A percentile compares a stretch with the other conserved stretches of the same genome.
phyloP scores from a whole-genome alignment of 2,797 vertebrate genomes.

The Poeciliopsis paucimaculata region DNA sequence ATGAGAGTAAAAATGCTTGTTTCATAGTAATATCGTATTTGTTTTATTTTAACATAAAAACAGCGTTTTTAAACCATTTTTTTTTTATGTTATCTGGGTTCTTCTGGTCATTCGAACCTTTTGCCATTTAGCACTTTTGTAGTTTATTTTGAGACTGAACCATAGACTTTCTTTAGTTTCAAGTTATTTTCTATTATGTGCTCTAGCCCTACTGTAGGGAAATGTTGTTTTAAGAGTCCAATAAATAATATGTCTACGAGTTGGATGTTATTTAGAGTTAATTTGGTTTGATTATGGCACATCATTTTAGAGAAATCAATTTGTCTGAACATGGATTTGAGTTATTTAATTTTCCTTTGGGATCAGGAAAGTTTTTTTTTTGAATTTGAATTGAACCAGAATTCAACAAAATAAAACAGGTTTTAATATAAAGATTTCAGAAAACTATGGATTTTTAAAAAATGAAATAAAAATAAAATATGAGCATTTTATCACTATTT shows the following conservation, averaged over 20 bases:
- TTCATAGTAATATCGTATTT: background rate
- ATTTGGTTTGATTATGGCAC: background rate
- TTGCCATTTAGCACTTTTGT: background rate
- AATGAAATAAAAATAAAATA: background rate
- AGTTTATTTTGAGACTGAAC: background rate
- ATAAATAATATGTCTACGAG: background rate
- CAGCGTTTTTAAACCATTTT: background rate
- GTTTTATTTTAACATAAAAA: background rate
- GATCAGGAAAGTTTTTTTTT: too few species aligned
- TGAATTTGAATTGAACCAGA: background rate
- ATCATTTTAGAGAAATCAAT: background rate
- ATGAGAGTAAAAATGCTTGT: background rate
- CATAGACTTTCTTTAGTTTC: background rate
- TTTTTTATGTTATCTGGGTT: background rate
- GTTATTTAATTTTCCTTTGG: too few species aligned
- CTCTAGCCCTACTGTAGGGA: background rate
- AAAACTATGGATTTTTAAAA: background rate
- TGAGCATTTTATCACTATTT: background rate
- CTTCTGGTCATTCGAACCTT: background rate
- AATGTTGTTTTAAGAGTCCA: background rate
- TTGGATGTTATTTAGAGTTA: background rate
- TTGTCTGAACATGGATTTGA: background rate
- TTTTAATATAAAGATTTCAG: background rate
- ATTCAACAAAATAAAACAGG: background rate
- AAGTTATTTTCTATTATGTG: background rate